Base-by-base conservation (phyloP, 2,113 vertebrate species). In the Etheostoma cragini region DNA sequence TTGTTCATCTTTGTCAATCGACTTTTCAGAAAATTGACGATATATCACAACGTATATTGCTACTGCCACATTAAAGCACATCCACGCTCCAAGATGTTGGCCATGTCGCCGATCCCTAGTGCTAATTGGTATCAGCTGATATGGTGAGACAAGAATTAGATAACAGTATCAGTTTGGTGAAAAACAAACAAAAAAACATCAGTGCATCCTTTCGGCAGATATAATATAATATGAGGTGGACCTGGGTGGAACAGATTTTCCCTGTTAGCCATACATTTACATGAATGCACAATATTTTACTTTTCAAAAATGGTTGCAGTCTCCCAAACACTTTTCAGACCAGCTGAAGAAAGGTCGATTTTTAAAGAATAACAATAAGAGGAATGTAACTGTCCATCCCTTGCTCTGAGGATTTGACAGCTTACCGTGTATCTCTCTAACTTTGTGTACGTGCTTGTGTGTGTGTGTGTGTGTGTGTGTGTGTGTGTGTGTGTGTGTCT, bases 151-250 rank as follows among this genome's bases (percentile, higher is more conserved):
- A 67, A 49, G 56, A 47, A 75, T 46, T 52, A 46, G 33, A 46
- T 30, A 67, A 68, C 50, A 33, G 45, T 6, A 68, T 57, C 46
- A 58, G 19, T 33, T 38, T 42, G 35, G 38, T 60, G 11, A 4
- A n/a, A 52, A 52, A 52, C 6, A 16, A 46, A 83, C 16, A 35
- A 52, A 54, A 57, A 70, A 70, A 57, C 46, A 77, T 87, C 72
- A 58, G 78, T 80, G 71, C 26, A 68, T 71, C 61, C 3, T 65
- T 73, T 76, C 54, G 73, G 72, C 66, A 53, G 58, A 82, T 63
- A 22, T 57, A 50, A 83, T 57, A 81, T 17, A 72, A 76, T 15
- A 60, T 72, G 96, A 97, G 95, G 95, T 95, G 47, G n/a, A 62
- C 26, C 38, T 66, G 19, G 5, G 19, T 57, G 38, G 38, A 42